Evolutionary conservation across 2,113 vertebrate genomes (phyloP).

Genomic region (Talpa occidentalis): DNA sequence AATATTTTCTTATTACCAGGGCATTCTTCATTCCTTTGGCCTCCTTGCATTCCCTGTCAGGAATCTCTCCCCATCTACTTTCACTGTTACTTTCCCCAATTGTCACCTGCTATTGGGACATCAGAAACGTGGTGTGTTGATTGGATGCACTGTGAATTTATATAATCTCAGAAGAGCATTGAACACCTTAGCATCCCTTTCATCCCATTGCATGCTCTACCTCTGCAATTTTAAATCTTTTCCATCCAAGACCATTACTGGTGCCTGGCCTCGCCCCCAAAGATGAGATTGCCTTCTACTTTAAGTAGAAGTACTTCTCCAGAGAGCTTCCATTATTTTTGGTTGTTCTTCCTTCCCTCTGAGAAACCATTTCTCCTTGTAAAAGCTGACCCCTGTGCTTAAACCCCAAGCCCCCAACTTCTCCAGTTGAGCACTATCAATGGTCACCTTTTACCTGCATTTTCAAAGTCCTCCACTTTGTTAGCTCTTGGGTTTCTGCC

Average conservation of each 20-base stretch:
- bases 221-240: not conserved
- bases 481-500: not conserved
- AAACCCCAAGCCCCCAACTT: not conserved
- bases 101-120: not conserved
- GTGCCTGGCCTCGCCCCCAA: not conserved
- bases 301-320: not conserved
- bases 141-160: not conserved
- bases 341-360: not conserved
- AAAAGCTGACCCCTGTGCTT: not conserved
- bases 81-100: not conserved
- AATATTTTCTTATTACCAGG: not conserved
- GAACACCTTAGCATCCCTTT: not conserved
- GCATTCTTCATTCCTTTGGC: not conserved
- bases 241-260: too few relatives aligned
- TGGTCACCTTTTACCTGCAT: not conserved
- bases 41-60: not conserved
- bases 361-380: not conserved
- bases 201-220: not conserved
- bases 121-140: not conserved
- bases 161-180: not conserved
- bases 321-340: not conserved
- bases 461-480: not conserved
- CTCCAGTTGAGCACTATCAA: not conserved
- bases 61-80: not conserved
- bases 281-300: not conserved